Evolutionary conservation across 2,888 invertebrate genomes (phyloP).

Genomic region (Ophioninae sp.): DNA sequence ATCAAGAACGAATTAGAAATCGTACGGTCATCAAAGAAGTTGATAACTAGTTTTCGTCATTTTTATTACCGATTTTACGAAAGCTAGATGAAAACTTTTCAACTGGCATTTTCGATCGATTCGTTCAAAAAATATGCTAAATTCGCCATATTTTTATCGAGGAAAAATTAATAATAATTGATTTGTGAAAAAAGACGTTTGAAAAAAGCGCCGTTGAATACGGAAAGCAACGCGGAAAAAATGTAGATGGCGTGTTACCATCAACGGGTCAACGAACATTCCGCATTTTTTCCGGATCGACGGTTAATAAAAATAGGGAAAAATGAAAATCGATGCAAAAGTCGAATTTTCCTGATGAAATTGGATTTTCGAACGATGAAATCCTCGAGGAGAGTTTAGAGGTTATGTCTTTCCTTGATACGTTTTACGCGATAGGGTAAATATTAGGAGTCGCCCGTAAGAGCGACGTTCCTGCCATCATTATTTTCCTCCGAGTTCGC

Average conservation of each 20-base stretch:
- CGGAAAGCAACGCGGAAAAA: no score
- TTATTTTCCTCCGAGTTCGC: slow-evolving; percentile 25
- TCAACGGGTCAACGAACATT: not conserved
- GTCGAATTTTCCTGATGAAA: not conserved
- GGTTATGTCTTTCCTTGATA: not conserved
- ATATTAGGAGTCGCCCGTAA: not conserved
- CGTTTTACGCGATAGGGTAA: not conserved
- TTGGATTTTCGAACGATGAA: not conserved
- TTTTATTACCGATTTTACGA: not conserved
- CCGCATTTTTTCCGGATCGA: not conserved
- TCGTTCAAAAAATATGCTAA: no score
- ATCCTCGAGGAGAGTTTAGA: not conserved
- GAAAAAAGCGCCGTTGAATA: no score
- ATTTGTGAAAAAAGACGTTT: no score
- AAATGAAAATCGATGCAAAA: not conserved
- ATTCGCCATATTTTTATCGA: no score
- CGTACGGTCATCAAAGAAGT: not conserved
- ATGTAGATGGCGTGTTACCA: not conserved
- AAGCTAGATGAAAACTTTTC: not conserved
- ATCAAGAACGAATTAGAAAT: slow-evolving; percentile 49
- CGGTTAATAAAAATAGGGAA: not conserved
- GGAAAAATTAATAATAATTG: no score
- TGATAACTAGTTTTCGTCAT: not conserved
- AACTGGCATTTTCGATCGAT: no score
- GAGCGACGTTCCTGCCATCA: slow-evolving; percentile 53